Conservation (phyloP, 1,140 invertebrate genomes). For the Drosophila nikananu region DNA sequence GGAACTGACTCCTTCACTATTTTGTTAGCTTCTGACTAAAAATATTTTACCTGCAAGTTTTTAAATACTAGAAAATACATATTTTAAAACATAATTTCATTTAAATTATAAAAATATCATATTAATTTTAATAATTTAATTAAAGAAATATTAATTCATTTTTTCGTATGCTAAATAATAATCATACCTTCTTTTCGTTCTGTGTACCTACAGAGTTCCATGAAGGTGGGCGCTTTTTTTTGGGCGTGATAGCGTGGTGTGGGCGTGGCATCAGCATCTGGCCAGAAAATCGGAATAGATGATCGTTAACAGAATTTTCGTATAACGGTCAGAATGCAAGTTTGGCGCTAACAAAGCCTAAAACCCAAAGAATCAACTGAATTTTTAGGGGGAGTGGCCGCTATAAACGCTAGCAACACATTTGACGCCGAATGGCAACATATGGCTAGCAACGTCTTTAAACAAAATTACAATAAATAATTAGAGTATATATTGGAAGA, state of each 20-base stretch:
- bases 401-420: slow-evolving; percentile 24
- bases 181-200: not conserved
- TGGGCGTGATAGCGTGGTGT: slow-evolving; percentile 38
- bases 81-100: not conserved
- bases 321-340: slow-evolving; percentile 25
- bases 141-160: not conserved
- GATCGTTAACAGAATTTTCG: slow-evolving; percentile 53
- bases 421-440: slow-evolving; percentile 26
- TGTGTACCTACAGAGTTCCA: slow-evolving; percentile 9
- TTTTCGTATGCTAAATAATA: not conserved
- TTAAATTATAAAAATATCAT: not conserved
- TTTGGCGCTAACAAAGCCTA: slow-evolving; percentile 20
- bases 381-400: slow-evolving; percentile 24
- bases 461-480: not conserved
- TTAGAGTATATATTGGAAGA: too few relatives aligned
- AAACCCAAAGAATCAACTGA: not conserved
- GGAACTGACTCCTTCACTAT: too few relatives aligned
- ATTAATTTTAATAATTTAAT: not conserved
- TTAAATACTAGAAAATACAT: too few relatives aligned
- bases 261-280: slow-evolving; percentile 47
- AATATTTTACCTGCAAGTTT: too few relatives aligned
- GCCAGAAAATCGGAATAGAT: slow-evolving; percentile 53
- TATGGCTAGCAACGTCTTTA: too few relatives aligned
- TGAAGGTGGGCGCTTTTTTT: slow-evolving; percentile 20
- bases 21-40: too few relatives aligned